phyloP scores from a whole-genome alignment of 2,888 invertebrate genomes.

The Thecophora atra region DNA sequence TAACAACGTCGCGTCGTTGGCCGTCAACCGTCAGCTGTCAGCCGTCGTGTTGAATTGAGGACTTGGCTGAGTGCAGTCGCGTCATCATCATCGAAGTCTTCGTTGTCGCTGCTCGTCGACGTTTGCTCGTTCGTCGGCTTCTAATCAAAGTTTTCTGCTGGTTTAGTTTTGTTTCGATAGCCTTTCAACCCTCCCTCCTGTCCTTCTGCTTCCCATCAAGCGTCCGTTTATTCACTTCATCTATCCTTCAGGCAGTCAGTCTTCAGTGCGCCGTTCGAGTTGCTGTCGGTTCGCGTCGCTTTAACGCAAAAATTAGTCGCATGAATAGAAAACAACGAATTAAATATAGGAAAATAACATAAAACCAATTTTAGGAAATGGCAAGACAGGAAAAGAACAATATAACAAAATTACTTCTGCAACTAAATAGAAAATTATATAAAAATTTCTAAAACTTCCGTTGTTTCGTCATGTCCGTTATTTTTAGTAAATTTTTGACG shows the following conservation, averaged over 20 bases:
- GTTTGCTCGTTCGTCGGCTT: neutral
- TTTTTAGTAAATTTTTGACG: no score
- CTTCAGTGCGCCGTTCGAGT: no score
- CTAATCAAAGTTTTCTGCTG: neutral
- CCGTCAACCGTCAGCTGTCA: neutral
- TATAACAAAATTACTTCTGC: no score
- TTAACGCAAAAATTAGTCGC: neutral
- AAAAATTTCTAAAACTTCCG: no score
- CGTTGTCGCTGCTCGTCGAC: constrained; percentile 1
- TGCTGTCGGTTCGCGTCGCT: constrained; percentile 29
- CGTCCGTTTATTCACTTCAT: neutral
- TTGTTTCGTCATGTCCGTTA: no score
- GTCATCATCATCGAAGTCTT: constrained; percentile 20
- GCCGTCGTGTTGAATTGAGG: constrained; percentile 2
- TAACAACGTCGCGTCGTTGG: neutral
- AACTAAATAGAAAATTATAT: no score
- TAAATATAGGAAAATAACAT: constrained; percentile 7
- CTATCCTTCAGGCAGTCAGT: neutral
- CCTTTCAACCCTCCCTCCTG: neutral
- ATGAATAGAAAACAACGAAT: neutral
- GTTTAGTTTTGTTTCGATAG: neutral
- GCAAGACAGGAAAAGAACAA: no score
- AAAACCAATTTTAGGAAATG: no score
- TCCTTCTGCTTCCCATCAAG: neutral
- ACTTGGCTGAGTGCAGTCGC: neutral